Percentiles rank a stretch among this genome's conserved stretches.
Conservation (phyloP, 2,888 invertebrate species). For the Xestia sexstrigata region DNA sequence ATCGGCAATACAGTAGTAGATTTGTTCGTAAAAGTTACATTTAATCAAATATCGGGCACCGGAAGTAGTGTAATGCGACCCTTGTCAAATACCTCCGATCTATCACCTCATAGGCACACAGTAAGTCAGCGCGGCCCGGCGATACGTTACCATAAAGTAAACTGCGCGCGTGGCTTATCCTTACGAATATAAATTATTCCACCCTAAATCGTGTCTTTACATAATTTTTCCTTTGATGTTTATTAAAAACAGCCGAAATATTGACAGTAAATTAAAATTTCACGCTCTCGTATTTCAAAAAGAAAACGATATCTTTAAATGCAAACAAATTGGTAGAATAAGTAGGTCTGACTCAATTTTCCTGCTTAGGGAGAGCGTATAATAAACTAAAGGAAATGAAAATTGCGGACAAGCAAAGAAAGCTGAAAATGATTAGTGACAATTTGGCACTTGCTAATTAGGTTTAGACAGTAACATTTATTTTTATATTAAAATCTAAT, state of each 20-base stretch:
- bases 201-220: slow-evolving; percentile 64
- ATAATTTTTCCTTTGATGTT: slow-evolving; percentile 67
- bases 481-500: neutral
- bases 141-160: slow-evolving; percentile 63
- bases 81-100: slow-evolving; percentile 75
- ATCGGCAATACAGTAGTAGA: slow-evolving; percentile 33
- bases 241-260: slow-evolving; percentile 39
- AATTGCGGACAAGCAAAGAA: neutral
- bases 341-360: neutral
- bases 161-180: slow-evolving; percentile 65
- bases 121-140: slow-evolving; percentile 46
- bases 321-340: slow-evolving; percentile 28
- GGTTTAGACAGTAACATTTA: neutral
- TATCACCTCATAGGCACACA: slow-evolving; percentile 65
- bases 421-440: neutral
- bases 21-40: slow-evolving; percentile 39
- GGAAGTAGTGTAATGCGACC: slow-evolving; percentile 68
- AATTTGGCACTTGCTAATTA: neutral
- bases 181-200: slow-evolving; percentile 63
- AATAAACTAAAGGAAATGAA: slow-evolving; percentile 10
- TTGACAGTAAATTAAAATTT: slow-evolving; percentile 35
- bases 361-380: neutral
- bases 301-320: slow-evolving; percentile 25
- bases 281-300: slow-evolving; percentile 1
- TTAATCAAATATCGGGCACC: slow-evolving; percentile 63